Percentiles rank a stretch among this genome's conserved stretches.
These are phyloP conservation scores for Spilogale gracilis DNA, from an alignment of 2,113 vertebrate species.

Conservation along the genomic window DNA sequence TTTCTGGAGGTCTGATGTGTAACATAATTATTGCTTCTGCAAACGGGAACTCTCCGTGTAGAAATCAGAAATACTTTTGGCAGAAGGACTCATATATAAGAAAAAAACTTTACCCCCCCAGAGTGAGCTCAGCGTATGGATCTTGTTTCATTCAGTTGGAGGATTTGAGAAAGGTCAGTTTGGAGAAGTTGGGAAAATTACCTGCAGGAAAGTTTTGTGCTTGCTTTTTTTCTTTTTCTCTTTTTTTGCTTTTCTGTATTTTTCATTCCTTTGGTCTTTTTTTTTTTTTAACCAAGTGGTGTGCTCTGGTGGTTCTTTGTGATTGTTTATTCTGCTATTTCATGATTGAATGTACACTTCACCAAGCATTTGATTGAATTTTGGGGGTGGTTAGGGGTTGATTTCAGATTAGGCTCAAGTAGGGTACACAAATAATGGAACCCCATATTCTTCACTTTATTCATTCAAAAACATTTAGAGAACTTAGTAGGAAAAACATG, in stretches of 20 bases:
- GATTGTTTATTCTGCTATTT: constrained; percentile 26
- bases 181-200: neutral
- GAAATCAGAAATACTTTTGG: neutral
- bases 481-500: neutral
- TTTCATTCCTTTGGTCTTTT: neutral
- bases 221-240: neutral
- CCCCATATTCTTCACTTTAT: neutral
- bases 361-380: neutral
- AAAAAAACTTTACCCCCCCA: neutral
- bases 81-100: neutral
- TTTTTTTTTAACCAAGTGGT: neutral
- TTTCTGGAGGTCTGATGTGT: neutral
- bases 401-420: neutral
- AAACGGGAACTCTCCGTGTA: neutral
- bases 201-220: neutral
- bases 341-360: neutral
- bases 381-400: neutral
- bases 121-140: neutral
- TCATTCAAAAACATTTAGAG: constrained; percentile 41
- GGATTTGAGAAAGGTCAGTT: constrained; percentile 22
- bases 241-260: neutral
- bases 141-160: neutral
- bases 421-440: constrained; percentile 8
- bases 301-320: neutral
- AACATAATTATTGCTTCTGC: neutral